Percentiles rank a stretch among this genome's conserved stretches.
These are phyloP conservation scores for Perizoma flavofasciatum DNA, from an alignment of 2,888 invertebrate species.

Conservation along the genomic window DNA sequence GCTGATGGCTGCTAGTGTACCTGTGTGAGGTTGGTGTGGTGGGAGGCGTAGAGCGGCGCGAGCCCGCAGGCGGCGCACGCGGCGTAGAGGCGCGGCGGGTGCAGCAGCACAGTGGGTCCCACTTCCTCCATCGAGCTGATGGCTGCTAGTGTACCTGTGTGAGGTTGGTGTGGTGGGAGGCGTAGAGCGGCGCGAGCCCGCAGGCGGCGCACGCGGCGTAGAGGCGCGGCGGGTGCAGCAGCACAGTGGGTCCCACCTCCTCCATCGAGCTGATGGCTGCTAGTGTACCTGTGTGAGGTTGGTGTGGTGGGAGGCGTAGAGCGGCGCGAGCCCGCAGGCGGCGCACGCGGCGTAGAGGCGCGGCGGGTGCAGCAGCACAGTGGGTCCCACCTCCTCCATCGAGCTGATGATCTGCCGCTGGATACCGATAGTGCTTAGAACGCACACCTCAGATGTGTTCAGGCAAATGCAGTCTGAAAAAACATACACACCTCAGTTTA, in stretches of 20 bases:
- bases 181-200: slow-evolving; percentile 81
- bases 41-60: slow-evolving; percentile 81
- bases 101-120: slow-evolving; percentile 85
- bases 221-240: slow-evolving; percentile 84
- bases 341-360: slow-evolving; percentile 83
- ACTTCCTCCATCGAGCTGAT: slow-evolving; percentile 80
- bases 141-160: slow-evolving; percentile 48
- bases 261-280: slow-evolving; percentile 53
- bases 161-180: slow-evolving; percentile 55
- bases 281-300: slow-evolving; percentile 50
- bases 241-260: slow-evolving; percentile 81
- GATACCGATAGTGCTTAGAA: slow-evolving; percentile 82
- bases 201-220: slow-evolving; percentile 84
- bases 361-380: slow-evolving; percentile 84
- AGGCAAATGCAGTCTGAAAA: slow-evolving; percentile 82
- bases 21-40: slow-evolving; percentile 44
- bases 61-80: slow-evolving; percentile 84
- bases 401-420: slow-evolving; percentile 85
- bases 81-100: slow-evolving; percentile 84
- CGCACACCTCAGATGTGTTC: slow-evolving; percentile 75
- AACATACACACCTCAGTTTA: neutral
- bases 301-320: slow-evolving; percentile 70
- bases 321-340: slow-evolving; percentile 84
- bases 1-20: slow-evolving; percentile 62
- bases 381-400: slow-evolving; percentile 84